phyloP scores from a whole-genome alignment of 2,797 vertebrate genomes.

The Ibycter americanus region DNA sequence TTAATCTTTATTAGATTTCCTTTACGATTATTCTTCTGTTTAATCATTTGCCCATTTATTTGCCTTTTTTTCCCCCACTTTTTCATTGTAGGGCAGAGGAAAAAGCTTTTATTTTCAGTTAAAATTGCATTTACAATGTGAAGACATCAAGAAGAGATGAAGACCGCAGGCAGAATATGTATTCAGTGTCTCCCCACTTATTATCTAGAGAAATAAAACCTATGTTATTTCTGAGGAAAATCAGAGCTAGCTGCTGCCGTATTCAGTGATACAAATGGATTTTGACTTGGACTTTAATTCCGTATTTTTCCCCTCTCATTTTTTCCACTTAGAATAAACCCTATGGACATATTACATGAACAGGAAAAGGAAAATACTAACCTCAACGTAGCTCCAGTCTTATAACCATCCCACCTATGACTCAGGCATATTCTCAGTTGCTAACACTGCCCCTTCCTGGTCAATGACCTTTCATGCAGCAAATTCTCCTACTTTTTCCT shows the following conservation, averaged over 20 bases:
- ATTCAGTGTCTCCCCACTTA: background rate
- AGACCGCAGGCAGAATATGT: background rate
- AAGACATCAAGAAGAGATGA: background rate
- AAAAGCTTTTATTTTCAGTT: background rate
- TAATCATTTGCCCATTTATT: background rate
- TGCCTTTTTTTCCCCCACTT: background rate
- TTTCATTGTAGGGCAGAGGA: background rate
- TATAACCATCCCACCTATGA: background rate
- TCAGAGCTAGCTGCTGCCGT: background rate
- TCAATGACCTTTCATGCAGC: background rate
- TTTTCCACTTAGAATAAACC: background rate
- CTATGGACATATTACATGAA: background rate
- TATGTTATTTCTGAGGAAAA: background rate
- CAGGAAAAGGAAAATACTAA: background rate
- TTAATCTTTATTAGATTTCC: background rate
- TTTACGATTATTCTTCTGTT: background rate
- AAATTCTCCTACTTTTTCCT: background rate
- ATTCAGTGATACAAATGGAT: background rate
- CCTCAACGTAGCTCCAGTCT: background rate
- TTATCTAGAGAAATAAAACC: background rate
- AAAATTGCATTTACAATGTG: background rate
- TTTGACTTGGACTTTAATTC: background rate
- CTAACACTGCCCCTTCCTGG: background rate
- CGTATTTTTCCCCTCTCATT: background rate
- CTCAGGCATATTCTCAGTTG: background rate